Conservation (phyloP, 2,113 vertebrate genomes). For the Serinus canaria region DNA sequence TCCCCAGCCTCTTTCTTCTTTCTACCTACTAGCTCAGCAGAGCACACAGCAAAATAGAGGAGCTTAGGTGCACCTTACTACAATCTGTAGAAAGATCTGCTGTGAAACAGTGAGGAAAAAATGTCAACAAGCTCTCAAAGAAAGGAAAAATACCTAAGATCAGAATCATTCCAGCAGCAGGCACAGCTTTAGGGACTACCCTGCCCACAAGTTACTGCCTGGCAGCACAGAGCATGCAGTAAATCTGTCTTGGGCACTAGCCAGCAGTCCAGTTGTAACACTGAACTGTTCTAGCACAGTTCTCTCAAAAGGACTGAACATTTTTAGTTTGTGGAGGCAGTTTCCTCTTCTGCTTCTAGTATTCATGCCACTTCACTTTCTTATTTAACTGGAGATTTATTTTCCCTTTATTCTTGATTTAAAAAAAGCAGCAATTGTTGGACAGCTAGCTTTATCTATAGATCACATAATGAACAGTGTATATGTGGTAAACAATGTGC, state of each 20-base stretch:
- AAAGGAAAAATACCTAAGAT: neutral
- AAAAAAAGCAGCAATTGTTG: neutral
- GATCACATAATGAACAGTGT: neutral
- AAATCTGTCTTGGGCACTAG: neutral
- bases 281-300: neutral
- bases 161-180: neutral
- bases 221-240: neutral
- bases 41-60: neutral
- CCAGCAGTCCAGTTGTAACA: neutral
- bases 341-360: neutral
- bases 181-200: neutral
- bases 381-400: neutral
- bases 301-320: neutral
- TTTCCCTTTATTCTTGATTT: neutral
- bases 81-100: neutral
- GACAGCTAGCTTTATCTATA: neutral
- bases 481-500: neutral
- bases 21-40: neutral
- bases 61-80: neutral
- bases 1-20: neutral
- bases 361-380: neutral
- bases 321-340: neutral
- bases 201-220: neutral
- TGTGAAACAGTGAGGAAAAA: neutral
- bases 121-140: neutral